phyloP scores from a whole-genome alignment of 2,113 vertebrate species.

The Alosa alosa region DNA sequence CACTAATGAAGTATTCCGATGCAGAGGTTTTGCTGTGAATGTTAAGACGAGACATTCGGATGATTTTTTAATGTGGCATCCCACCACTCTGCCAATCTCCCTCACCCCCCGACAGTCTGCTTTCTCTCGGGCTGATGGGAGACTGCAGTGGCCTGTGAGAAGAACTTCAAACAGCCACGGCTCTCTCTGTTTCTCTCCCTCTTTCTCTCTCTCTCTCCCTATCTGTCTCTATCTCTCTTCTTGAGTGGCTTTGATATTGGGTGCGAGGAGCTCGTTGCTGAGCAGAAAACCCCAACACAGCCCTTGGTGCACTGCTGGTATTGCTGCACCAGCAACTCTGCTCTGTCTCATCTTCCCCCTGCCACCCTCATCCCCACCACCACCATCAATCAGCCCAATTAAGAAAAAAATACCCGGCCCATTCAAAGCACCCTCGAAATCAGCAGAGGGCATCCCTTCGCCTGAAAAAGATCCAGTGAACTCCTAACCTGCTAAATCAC shows the following conservation, averaged over 20 bases:
- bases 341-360: constrained; percentile 32
- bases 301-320: constrained; percentile 19
- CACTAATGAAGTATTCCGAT: not conserved
- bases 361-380: not conserved
- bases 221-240: not conserved
- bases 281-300: constrained; percentile 43
- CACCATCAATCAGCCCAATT: not conserved
- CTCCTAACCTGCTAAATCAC: not conserved
- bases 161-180: constrained; percentile 44
- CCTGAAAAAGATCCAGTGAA: not conserved
- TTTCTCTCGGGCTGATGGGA: constrained; percentile 24
- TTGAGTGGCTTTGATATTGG: constrained; percentile 27
- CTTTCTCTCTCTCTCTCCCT: not conserved
- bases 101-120: constrained; percentile 20
- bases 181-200: constrained; percentile 7
- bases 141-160: constrained; percentile 19
- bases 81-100: constrained; percentile 9
- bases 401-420: not conserved
- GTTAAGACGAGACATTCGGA: constrained; percentile 23
- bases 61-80: constrained; percentile 23
- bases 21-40: constrained; percentile 7
- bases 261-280: constrained; percentile 36
- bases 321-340: constrained; percentile 26
- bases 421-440: not conserved
- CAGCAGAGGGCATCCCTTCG: not conserved